Conservation (phyloP, 2,797 vertebrate genomes). For the Diplodus sargus region DNA sequence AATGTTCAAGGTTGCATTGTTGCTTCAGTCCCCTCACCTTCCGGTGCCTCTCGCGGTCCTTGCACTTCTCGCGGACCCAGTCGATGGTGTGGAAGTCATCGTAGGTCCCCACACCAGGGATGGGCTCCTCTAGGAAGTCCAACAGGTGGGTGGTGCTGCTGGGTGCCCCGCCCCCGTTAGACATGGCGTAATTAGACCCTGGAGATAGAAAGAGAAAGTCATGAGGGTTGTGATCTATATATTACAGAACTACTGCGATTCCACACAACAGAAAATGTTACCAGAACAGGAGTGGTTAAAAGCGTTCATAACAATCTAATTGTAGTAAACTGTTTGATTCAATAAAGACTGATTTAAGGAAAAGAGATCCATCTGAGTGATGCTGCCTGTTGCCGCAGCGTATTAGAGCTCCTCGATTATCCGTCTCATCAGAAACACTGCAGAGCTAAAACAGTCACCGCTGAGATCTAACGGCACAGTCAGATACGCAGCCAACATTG, state of each 20-base stretch:
- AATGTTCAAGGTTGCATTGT: background rate
- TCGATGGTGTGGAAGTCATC: conserved; percentile 99
- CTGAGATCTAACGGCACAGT: conserved; percentile 19
- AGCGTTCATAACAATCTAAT: too few species aligned
- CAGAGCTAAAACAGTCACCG: conserved; percentile 10
- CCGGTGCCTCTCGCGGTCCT: conserved; percentile 96
- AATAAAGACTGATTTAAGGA: background rate
- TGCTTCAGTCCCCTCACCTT: conserved; percentile 82
- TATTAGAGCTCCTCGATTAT: background rate
- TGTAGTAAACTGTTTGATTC: too few species aligned
- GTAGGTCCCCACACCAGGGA: conserved; percentile 96
- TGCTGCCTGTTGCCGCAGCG: background rate
- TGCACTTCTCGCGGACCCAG: conserved; percentile 98
- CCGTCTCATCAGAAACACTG: conserved; percentile 18
- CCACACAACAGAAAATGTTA: too few species aligned
- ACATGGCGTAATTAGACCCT: conserved; percentile 98
- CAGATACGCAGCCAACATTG: background rate
- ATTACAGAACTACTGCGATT: too few species aligned
- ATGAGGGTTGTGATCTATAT: background rate
- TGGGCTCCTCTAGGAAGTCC: conserved; percentile 96
- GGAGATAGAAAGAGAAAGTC: background rate
- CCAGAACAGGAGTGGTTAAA: too few species aligned
- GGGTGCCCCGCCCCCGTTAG: conserved; percentile 93
- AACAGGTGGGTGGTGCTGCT: conserved; percentile 95
- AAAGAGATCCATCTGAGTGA: background rate